Conservation (phyloP, 2,113 vertebrate genomes). For the Pollachius pollachius region DNA sequence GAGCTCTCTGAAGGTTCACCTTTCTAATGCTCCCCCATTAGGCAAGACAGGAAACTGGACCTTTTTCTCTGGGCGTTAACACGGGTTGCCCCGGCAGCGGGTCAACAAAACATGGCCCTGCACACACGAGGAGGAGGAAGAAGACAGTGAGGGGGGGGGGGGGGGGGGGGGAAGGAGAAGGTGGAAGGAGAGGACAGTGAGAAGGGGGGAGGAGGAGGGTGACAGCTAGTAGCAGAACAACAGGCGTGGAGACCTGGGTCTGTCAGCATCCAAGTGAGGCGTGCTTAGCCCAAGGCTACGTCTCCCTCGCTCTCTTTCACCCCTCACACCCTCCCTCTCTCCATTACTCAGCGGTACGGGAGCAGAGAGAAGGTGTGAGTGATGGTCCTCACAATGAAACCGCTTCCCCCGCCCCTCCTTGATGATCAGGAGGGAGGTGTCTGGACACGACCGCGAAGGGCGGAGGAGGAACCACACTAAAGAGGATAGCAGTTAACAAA, state of each 20-base stretch:
- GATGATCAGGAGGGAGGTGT: slow-evolving; percentile 37
- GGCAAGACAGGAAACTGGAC: slow-evolving; percentile 53
- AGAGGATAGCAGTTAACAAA: too few species aligned
- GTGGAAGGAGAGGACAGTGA: slow-evolving; percentile 8
- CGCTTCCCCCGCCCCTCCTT: slow-evolving; percentile 19
- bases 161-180: slow-evolving; percentile 18
- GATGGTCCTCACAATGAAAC: slow-evolving; percentile 37
- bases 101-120: slow-evolving; percentile 68
- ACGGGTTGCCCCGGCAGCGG: slow-evolving; percentile 72
- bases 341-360: slow-evolving; percentile 59
- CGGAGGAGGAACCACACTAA: slow-evolving; percentile 28
- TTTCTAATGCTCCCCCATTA: slow-evolving; percentile 41
- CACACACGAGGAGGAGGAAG: slow-evolving; percentile 23
- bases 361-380: slow-evolving; percentile 52
- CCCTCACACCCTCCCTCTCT: slow-evolving; percentile 55
- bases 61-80: slow-evolving; percentile 40
- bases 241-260: slow-evolving; percentile 19
- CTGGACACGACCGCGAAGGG: slow-evolving; percentile 50
- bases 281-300: slow-evolving; percentile 55
- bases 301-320: slow-evolving; percentile 33
- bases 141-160: too few species aligned
- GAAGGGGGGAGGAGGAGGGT: slow-evolving; percentile 10
- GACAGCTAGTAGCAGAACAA: too few species aligned
- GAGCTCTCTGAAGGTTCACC: slow-evolving; percentile 28
- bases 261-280: slow-evolving; percentile 56